Evolutionary conservation across 1,140 invertebrate species (phyloP).

Genomic region (Drosophila saltans): DNA sequence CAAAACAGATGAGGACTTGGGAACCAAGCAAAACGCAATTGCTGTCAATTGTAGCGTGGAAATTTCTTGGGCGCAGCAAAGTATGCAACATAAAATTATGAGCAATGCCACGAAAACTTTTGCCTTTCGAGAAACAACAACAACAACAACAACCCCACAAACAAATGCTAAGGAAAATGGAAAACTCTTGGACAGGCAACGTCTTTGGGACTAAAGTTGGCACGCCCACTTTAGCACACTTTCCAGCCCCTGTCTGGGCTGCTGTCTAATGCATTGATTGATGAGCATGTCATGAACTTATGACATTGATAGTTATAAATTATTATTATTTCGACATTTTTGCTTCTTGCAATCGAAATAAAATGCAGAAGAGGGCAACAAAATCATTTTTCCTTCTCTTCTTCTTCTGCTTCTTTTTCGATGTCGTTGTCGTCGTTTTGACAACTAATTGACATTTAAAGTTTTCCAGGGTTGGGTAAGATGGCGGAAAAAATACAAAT

Average conservation of each 20-base stretch:
- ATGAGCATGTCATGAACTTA: slow-evolving; percentile 80
- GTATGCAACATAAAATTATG: slow-evolving; percentile 71
- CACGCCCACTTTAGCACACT: slow-evolving; percentile 14
- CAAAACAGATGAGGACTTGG: background rate
- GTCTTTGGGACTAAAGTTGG: slow-evolving; percentile 32
- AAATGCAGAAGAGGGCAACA: slow-evolving; percentile 30
- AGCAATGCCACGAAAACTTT: slow-evolving; percentile 42
- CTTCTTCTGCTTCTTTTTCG: background rate
- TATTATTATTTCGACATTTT: slow-evolving; percentile 78
- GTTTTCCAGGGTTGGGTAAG: slow-evolving; percentile 29
- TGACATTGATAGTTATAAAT: slow-evolving; percentile 82
- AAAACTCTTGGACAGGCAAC: slow-evolving; percentile 45
- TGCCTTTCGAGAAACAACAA: slow-evolving; percentile 10
- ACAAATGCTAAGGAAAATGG: slow-evolving; percentile 6
- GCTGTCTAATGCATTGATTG: slow-evolving; percentile 79
- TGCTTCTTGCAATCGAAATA: slow-evolving; percentile 40
- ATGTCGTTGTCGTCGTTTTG: slow-evolving; percentile 39
- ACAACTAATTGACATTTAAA: slow-evolving; percentile 80
- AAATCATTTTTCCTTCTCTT: slow-evolving; percentile 38
- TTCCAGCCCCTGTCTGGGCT: slow-evolving; percentile 47
- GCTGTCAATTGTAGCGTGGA: slow-evolving; percentile 71
- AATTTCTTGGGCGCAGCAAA: slow-evolving; percentile 31
- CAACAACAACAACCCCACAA: background rate
- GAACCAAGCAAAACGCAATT: slow-evolving; percentile 47
- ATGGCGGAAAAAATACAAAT: slow-evolving; percentile 32